Conservation (phyloP, 2,113 vertebrate genomes). For the Bagarius yarrelli region DNA sequence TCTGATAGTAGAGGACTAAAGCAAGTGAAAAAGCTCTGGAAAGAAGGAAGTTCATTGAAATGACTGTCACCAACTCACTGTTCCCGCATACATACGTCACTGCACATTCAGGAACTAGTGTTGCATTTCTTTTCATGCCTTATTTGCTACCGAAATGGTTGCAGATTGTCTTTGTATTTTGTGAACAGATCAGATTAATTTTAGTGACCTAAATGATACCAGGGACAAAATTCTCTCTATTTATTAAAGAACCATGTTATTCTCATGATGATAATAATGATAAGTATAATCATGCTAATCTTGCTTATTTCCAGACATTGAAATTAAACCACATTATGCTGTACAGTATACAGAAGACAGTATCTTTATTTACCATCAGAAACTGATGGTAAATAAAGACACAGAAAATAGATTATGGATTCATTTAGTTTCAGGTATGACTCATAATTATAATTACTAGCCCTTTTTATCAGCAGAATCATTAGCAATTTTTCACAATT, state of each 20-base stretch:
- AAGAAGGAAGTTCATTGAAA: conserved; percentile 26
- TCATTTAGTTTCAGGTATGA: not conserved
- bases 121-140: not conserved
- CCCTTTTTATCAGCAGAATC: not conserved
- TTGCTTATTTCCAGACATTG: conserved; percentile 25
- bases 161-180: not conserved
- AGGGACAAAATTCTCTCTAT: too few relatives aligned
- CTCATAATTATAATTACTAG: too few relatives aligned
- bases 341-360: conserved; percentile 10
- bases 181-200: not conserved
- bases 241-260: too few relatives aligned
- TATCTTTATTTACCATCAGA: conserved; percentile 1
- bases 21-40: conserved; percentile 32
- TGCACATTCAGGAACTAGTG: not conserved
- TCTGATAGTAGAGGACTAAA: conserved; percentile 61
- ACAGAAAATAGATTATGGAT: not conserved
- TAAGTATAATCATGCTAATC: too few relatives aligned
- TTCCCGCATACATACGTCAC: not conserved
- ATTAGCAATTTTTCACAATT: not conserved
- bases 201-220: too few relatives aligned
- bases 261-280: conserved; percentile 27
- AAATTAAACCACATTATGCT: not conserved
- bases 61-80: not conserved
- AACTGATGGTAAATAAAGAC: not conserved
- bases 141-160: not conserved